phyloP scores from a whole-genome alignment of 2,113 vertebrate species.

The Rhynchomys soricoides region DNA sequence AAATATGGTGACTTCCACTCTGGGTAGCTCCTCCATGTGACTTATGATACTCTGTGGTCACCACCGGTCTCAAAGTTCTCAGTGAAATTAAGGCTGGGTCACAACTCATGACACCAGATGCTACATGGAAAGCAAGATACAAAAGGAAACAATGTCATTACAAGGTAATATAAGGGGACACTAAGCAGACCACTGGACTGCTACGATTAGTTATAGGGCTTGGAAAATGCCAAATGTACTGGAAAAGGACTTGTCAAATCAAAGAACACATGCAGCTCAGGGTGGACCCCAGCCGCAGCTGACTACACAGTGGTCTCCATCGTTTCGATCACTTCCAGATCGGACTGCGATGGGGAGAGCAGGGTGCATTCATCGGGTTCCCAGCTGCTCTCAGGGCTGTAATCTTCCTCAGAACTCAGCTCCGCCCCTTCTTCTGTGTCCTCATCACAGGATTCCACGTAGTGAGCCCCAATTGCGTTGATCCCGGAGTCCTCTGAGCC shows the following conservation, averaged over 20 bases:
- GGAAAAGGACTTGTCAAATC: conserved; percentile 76
- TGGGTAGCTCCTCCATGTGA: neutral
- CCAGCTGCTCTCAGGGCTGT: conserved; percentile 95
- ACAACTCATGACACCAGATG: conserved; percentile 69
- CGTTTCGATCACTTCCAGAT: conserved; percentile 98
- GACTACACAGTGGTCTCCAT: conserved; percentile 98
- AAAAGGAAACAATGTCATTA: conserved; percentile 69
- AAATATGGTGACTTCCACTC: neutral
- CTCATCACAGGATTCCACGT: conserved; percentile 95
- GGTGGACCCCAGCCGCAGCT: conserved; percentile 13
- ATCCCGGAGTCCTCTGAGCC: conserved; percentile 98
- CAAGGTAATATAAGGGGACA: conserved; percentile 36
- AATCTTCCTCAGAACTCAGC: conserved; percentile 93
- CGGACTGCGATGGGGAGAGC: conserved; percentile 95
- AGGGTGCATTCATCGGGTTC: conserved; percentile 95
- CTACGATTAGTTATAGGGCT: conserved; percentile 28
- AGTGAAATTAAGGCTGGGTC: conserved; percentile 77
- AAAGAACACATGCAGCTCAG: conserved; percentile 79
- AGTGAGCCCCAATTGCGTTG: conserved; percentile 95
- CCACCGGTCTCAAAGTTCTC: conserved; percentile 31
- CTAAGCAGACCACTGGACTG: conserved; percentile 55
- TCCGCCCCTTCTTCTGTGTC: conserved; percentile 93
- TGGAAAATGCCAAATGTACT: conserved; percentile 77
- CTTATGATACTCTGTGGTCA: neutral
- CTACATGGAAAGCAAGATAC: conserved; percentile 74